Evolutionary conservation across 23 tunicate species (phyloP).

Genomic region (Styela clava): DNA sequence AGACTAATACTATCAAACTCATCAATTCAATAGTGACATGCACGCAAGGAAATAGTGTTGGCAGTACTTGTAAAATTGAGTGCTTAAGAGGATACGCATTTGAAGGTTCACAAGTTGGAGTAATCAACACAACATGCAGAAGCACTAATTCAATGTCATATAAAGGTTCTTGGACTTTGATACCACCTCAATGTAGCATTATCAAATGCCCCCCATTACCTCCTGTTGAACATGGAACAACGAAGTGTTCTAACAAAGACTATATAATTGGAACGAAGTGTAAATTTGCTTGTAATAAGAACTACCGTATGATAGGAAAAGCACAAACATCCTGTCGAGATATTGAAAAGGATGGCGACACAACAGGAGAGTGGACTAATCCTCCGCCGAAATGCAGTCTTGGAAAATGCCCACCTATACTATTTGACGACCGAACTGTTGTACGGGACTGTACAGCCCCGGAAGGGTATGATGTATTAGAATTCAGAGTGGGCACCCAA

Average conservation of each 20-base stretch:
- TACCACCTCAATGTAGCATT: background rate
- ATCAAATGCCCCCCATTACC: background rate
- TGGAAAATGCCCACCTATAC: background rate
- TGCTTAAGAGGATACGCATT: conserved; percentile 10
- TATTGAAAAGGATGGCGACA: background rate
- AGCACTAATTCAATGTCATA: background rate
- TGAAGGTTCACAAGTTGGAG: background rate
- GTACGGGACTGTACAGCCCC: background rate
- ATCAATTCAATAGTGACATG: conserved; percentile 30
- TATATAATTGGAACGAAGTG: background rate
- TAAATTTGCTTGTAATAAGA: background rate
- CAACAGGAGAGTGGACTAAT: background rate
- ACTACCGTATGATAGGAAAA: background rate
- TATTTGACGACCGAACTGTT: background rate
- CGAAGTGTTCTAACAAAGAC: background rate
- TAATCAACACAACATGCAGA: background rate
- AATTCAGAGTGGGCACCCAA: conserved; percentile 1
- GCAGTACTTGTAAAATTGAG: conserved; percentile 29
- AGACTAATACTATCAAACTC: conserved; percentile 25
- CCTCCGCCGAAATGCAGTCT: conserved; percentile 4
- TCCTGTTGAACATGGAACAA: background rate
- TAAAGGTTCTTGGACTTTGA: background rate
- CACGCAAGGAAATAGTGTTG: conserved; percentile 21
- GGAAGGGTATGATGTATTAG: background rate
- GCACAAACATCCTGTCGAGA: background rate